Percentiles rank a stretch among this genome's conserved stretches.
phyloP scores from a whole-genome alignment of 2,113 vertebrate species.

The Circaetus cinerascens region DNA sequence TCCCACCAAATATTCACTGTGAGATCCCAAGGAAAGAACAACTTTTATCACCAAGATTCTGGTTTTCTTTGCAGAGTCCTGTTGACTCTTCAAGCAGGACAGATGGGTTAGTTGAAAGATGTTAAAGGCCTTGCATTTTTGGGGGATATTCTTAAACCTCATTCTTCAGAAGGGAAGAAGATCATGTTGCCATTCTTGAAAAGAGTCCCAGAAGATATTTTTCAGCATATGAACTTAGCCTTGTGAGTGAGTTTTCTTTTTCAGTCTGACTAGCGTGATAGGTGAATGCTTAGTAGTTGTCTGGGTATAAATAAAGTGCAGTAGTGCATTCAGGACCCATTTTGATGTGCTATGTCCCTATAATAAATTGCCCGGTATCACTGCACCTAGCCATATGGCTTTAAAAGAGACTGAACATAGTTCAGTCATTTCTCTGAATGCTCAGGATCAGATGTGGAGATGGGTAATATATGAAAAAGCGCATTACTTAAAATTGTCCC shows the following conservation, averaged over 20 bases:
- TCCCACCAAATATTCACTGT: neutral
- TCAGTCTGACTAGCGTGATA: neutral
- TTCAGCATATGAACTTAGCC: neutral
- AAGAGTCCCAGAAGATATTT: neutral
- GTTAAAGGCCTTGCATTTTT: neutral
- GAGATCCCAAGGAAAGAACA: neutral
- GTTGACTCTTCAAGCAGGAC: neutral
- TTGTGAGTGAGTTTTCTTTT: neutral
- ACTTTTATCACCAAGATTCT: neutral
- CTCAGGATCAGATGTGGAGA: conserved; percentile 7
- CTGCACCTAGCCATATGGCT: neutral
- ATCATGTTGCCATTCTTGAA: neutral
- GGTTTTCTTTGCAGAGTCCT: neutral
- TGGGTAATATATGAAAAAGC: neutral
- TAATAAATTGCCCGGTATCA: neutral
- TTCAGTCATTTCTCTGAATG: neutral
- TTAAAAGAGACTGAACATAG: neutral
- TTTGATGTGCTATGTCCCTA: neutral
- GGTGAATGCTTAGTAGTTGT: neutral
- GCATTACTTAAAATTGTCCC: neutral
- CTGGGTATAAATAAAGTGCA: neutral
- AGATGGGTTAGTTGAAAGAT: neutral
- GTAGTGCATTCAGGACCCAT: neutral
- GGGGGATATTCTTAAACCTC: neutral
- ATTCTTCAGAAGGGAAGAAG: neutral